Base-by-base conservation (phyloP, 2,888 invertebrate species). In the Liopterus haemorrhoidalis region DNA sequence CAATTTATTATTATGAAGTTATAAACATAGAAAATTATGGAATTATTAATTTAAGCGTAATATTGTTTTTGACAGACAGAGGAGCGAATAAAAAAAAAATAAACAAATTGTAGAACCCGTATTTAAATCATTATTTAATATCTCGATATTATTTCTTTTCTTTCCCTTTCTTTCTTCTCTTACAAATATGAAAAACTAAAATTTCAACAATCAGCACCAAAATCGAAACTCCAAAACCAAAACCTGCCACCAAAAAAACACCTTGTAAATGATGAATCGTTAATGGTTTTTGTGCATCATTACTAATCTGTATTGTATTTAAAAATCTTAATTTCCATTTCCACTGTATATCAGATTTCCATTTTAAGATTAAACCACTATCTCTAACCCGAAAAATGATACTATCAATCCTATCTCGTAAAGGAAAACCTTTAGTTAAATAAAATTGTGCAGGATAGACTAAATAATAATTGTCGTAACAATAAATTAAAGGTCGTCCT, bases 391-490 rank as follows among this genome's bases (percentile, higher is more conserved):
- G 43, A 21, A 54, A 48, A 9, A 67, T 53, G 24, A 61, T 43
- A 4, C 47, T 35, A 40, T 62, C 54, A 40, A 67, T 58, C 28
- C 49, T 38, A 2, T 54, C 45, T 19, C 51, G 56, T n/a, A 64
- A 53, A 14, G 60, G 63, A 53, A 65, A 64, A 3, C 65, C 65
- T 52, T 63, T 63, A 5, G 57, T 52, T 52, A 62, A 56, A n/a
- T 63, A 47, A 50, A 67, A 60, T 51, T 62, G 61, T 3, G 65
- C 50, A 1, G 63, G 62, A 52, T 58, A 62, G 8, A 55, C 58
- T 4, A 62, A 56, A 11, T 71, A 68, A 12, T 71, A 68, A 8
- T 3, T n/a, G 4, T 27, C 25, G 5, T n/a, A 19, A 25, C 38
- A 38, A 14, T 44, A 31, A 6, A 44, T 32, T 24, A 31, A 18